Base-by-base conservation (phyloP, 2,113 vertebrate species). In the Prionailurus bengalensis region DNA sequence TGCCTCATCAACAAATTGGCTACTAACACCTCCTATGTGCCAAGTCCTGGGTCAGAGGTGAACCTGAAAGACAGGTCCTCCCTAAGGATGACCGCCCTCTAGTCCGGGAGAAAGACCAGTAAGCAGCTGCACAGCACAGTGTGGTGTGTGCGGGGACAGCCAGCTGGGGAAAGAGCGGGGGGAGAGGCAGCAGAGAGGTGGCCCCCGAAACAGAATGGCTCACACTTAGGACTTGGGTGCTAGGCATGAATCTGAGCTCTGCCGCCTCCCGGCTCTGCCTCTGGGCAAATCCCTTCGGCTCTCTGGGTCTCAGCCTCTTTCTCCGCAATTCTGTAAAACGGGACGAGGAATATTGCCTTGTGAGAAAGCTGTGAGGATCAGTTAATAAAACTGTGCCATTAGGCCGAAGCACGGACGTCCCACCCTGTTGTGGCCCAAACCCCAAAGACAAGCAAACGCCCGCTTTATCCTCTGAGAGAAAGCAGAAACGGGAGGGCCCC, bases 381-480 rank as follows among this genome's bases (percentile, higher is more conserved):
- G 27, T 39, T 16, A 25, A 12, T 2, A 9, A 85, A 48, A 73
- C 27, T 0, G 0, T 3, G 0, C 11, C 23, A 1, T 17, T 5
- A 10, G 55, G n/a, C 80, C 10, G 7, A 16, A 0, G 71, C 14
- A 5, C 0, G 1, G 13, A 15, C 2, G 1, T 7, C 33, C 16
- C 25, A 13, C 3, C 36, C 58, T 2, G 1, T 7, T 0, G 16
- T 0, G n/a, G 51, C 3, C 0, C 19, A 42, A 7, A 7, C 31
- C 17, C 31, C 15, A 14, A 27, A 16, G 15, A 14, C 61, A 65
- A 7, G 21, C 76, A 45, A 65, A 39, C 23, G 39, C 25, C 23
- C 1, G 11, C n/a, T 36, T 12, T 7, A 29, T 36, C 53, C n/a
- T 33, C 39, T 51, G 53, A 6, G 27, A 80, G 33, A 91, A 42